Evolutionary conservation across 2,113 vertebrate species (phyloP), one percentile per base, ranked within the genome.

Genomic region (Calyptommatus sinebrachiatus): DNA sequence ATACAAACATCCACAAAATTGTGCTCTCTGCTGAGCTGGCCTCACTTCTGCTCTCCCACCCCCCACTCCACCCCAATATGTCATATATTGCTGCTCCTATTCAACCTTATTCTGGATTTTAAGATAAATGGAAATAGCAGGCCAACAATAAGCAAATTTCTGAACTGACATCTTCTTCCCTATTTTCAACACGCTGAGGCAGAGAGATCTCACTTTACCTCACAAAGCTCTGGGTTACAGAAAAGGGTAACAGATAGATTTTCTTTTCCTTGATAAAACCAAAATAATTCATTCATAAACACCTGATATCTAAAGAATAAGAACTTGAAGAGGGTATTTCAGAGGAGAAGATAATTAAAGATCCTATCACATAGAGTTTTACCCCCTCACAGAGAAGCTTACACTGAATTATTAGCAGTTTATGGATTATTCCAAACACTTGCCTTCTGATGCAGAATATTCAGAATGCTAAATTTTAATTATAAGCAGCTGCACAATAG

Each of bases 371-470:
- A 29, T 62, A 14, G 12, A 83, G 75, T 16, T 67, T 29, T 83
- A 85, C 50, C 79, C 6, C 6, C 11, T 86, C 73, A 66, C 5
- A 70, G 8, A 76, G 28, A 77, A 1, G 0, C 73, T 80, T 81
- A 73, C 4, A 22, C 22, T 82, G 0, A 60, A 77, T 75, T 89
- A 62, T 79, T 41, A 85, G 28, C 66, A 82, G 60, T 63, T 83
- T 80, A 80, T 72, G 8, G 57, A 70, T 87, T 87, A 77, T 83
- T 45, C 14, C 14, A 61, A 81, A 76, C 18, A 71, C 16, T 53
- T 80, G 81, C 73, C 20, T 77, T 35, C 66, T 70, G 75, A 85
- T 12, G 68, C 21, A 63, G 1, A 46, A 16, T 20, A 61, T 20
- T 76, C 0, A 2, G 16, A 81, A 11, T 1, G 3, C 3, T 78